Conservation (phyloP, 2,888 invertebrate genomes). For the Dolomedes plantarius region DNA sequence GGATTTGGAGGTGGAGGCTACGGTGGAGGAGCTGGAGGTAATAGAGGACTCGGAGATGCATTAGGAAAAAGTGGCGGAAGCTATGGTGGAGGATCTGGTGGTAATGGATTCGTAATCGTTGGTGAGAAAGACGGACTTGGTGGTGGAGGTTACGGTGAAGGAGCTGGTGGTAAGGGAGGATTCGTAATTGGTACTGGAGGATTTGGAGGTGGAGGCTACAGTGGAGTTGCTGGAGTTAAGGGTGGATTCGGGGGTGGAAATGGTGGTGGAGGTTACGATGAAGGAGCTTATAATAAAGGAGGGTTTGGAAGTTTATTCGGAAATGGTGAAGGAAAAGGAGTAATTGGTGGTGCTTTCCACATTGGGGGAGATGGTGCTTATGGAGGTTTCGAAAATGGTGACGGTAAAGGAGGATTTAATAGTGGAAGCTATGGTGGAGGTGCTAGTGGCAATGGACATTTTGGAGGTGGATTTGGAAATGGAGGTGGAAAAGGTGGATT, state of each 20-base stretch:
- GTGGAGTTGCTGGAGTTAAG: background rate
- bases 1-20: too few relatives aligned
- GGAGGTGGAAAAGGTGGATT: constrained; percentile 12
- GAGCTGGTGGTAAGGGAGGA: too few relatives aligned
- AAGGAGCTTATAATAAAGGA: background rate
- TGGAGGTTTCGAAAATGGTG: background rate
- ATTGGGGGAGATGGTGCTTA: background rate
- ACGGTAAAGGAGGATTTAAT: background rate
- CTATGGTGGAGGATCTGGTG: too few relatives aligned
- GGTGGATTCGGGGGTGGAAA: background rate
- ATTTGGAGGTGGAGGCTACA: background rate
- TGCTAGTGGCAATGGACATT: background rate
- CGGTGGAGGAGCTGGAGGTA: background rate
- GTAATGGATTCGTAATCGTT: too few relatives aligned
- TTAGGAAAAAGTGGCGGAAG: too few relatives aligned
- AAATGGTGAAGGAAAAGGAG: too few relatives aligned
- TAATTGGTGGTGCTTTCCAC: background rate
- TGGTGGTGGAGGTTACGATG: background rate
- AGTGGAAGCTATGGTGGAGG: background rate
- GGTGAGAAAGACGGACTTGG: background rate
- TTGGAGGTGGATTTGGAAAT: background rate
- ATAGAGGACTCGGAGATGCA: background rate
- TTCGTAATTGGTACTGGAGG: background rate
- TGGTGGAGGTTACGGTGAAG: background rate
- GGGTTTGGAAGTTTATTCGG: too few relatives aligned